phyloP scores from a whole-genome alignment of 2,113 vertebrate genomes.

The Strix aluco region DNA sequence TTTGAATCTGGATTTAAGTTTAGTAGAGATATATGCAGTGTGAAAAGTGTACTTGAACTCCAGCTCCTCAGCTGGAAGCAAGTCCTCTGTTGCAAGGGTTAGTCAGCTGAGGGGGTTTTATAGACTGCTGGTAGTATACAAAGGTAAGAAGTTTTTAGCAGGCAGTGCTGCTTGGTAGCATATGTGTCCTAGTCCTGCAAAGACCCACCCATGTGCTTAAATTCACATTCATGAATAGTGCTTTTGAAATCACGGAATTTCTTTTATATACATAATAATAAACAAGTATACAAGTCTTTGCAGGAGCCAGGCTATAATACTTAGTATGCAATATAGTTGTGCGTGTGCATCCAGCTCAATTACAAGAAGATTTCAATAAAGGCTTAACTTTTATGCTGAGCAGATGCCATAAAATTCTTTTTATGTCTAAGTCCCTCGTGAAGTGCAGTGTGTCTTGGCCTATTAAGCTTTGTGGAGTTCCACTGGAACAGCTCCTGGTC shows the following conservation, averaged over 20 bases:
- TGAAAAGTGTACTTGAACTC: not conserved
- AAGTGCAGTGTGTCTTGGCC: not conserved
- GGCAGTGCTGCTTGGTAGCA: not conserved
- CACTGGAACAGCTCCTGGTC: not conserved
- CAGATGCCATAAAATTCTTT: not conserved
- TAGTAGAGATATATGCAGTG: not conserved
- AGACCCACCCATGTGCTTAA: not conserved
- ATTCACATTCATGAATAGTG: not conserved
- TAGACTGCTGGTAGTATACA: not conserved
- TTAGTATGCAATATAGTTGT: not conserved
- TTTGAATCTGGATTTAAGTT: constrained; percentile 1
- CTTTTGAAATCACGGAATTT: not conserved
- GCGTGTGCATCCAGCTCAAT: not conserved
- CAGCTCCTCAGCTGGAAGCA: not conserved
- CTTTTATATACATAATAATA: not conserved
- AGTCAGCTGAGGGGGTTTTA: not conserved
- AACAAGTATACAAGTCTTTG: not conserved
- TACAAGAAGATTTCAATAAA: not conserved
- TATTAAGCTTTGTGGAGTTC: not conserved
- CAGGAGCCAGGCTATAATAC: not conserved
- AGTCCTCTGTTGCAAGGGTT: not conserved
- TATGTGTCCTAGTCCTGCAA: not conserved
- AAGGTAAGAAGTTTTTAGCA: not conserved
- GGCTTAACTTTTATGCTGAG: not conserved
- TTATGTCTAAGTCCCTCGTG: not conserved